Base-by-base conservation (phyloP, 1,140 invertebrate species). In the Amyelois transitella region DNA sequence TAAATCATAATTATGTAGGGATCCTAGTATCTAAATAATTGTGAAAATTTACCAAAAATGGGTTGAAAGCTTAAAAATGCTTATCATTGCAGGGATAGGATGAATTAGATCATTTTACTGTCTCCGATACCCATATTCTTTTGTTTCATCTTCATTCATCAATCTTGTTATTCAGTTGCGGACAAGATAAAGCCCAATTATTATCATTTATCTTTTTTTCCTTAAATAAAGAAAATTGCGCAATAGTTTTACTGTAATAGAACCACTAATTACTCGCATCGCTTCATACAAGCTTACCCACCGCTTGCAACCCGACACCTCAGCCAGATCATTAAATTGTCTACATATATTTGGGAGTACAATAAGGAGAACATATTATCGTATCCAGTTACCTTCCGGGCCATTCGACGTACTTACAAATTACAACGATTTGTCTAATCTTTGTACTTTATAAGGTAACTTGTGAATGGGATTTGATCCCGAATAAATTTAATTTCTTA, bases 301-400 rank as follows among this genome's bases (percentile, higher is more conserved):
- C 38, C 44, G n/a, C 18, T 24, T 6, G 81, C 58, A 84, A 81
- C 57, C 47, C 43, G 59, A 84, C 65, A 75, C 60, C 28, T 48
- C 53, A 71, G 58, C 56, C 60, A 76, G 64, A 69, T 84, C 68
- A 81, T 81, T 84, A 80, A 77, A 71, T 71, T 75, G 81, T 84
- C 81, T 17, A 50, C 66, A 22, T 69, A 53, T 68, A 72, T 84
- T 78, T 73, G 51, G 43, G 25, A 51, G 50, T 47, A 76, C 80
- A 81, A 81, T 72, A 63, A 66, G 52, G 60, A 38, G 55, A 65
- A 25, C 43, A 61, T 72, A 50, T 77, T 79, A 78, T 69, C 77
- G 67, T 78, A 84, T 84, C 69, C 54, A 18, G 43, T 84, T 84
- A 81, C 81, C 68, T 80, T 84, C 77, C 81, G 78, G 74, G 52